A percentile compares a stretch with the other conserved stretches of the same genome.
Evolutionary conservation across 1,140 invertebrate genomes (phyloP).

Genomic region (Tetramorium parvispinum): DNA sequence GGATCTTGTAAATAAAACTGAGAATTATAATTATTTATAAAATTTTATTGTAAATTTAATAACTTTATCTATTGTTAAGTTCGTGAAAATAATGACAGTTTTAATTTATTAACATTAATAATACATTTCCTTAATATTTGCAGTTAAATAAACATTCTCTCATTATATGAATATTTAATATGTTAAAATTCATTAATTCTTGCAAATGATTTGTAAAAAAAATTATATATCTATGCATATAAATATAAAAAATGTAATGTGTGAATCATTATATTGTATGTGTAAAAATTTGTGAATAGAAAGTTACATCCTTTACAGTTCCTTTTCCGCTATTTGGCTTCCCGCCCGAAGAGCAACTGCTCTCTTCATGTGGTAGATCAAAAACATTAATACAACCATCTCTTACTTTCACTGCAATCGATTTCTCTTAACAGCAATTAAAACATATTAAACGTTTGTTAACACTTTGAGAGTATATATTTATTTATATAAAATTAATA

Average conservation of each 20-base stretch:
- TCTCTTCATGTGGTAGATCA: background rate
- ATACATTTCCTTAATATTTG: background rate
- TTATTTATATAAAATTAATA: background rate
- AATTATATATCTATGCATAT: background rate
- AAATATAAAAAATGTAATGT: background rate
- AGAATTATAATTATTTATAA: background rate
- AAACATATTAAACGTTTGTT: background rate
- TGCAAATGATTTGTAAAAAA: background rate
- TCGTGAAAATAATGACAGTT: background rate
- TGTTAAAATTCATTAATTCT: background rate
- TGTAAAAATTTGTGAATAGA: background rate
- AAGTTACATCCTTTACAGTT: background rate
- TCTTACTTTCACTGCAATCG: slow-evolving; percentile 26
- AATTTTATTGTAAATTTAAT: background rate
- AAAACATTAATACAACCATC: slow-evolving; percentile 17
- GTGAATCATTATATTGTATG: background rate
- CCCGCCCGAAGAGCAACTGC: background rate
- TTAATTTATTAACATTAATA: background rate
- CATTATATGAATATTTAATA: too few species aligned
- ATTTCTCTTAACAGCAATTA: background rate
- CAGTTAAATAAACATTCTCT: too few species aligned
- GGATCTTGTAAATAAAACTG: background rate
- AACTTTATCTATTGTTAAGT: background rate
- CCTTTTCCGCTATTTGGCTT: background rate
- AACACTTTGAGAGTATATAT: background rate